Base-by-base conservation (phyloP, 2,888 invertebrate species). In the Hirtodrosophila alboralis region DNA sequence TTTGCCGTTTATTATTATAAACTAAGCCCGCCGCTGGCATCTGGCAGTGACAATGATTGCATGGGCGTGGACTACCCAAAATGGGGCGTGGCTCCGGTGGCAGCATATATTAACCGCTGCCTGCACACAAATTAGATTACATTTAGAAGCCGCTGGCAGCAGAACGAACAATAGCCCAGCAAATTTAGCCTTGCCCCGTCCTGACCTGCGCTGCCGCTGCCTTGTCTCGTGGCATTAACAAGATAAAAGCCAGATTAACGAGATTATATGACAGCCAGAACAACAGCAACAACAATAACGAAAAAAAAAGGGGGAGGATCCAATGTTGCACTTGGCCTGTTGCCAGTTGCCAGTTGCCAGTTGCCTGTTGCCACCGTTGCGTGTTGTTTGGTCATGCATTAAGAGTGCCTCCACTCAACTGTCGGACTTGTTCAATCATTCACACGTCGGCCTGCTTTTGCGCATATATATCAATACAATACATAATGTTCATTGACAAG, bases 241-340 rank as follows among this genome's bases (percentile, higher is more conserved):
- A 61, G 79, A 84, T 86, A 77, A 86, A 80, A 77, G 66, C 65
- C 65, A 73, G 66, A 84, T 84, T 81, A 81, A 85, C 77, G 59
- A 84, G 84, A 81, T 81, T 78, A 84, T 79, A 75, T 60, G 69
- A 67, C 61, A 57, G 44, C 60, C 44, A 59, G 44, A 52, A 37
- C 31, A 41, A 40, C 60, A 18, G 2, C 18, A 18, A 18, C 18
- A 18, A 18, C 18, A 18, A 18, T 2, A 18, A 5, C 26, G 10
- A 12, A 30, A 28, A 21, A 12, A 7, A 49, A 16, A 16, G 9
- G 14, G 12, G 7, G 7, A n/a, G 44, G 5, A 5, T 23, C 33
- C 41, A 34, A n/a, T n/a, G 37, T 30, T 76, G 45, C 77, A 62
- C 21, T 36, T 36, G 13, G 57, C 45, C 54, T 63, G 47, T 61